These are phyloP conservation scores for Agelastica alni DNA, from an alignment of 2,888 invertebrate species.

Conservation along the genomic window DNA sequence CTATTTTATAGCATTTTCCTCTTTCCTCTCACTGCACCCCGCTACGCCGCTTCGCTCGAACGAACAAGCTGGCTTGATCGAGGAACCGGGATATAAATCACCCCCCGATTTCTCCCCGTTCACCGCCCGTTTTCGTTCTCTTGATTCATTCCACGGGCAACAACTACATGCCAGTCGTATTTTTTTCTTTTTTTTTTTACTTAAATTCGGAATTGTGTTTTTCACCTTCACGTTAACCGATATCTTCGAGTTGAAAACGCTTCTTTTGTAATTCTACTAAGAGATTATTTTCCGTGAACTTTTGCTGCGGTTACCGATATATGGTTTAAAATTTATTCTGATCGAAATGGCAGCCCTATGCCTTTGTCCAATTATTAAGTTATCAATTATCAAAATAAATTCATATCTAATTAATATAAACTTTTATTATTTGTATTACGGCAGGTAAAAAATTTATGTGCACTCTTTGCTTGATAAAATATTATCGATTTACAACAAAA, in stretches of 20 bases:
- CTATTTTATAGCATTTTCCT: constrained; percentile 54
- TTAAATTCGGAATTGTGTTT: constrained; percentile 48
- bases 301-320: not conserved
- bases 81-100: constrained; percentile 54
- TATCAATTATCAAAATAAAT: too few relatives aligned
- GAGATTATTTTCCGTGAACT: constrained; percentile 1
- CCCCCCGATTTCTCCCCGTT: constrained; percentile 28
- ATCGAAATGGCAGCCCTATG: too few relatives aligned
- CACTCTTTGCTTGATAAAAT: too few relatives aligned
- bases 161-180: constrained; percentile 48
- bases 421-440: too few relatives aligned
- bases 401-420: too few relatives aligned
- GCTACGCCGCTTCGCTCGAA: constrained; percentile 37
- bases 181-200: constrained; percentile 50
- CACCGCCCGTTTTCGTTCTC: constrained; percentile 34
- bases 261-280: not conserved
- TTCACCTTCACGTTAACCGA: constrained; percentile 25
- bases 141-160: constrained; percentile 52
- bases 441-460: too few relatives aligned
- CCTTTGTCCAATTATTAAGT: too few relatives aligned
- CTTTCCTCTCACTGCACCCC: constrained; percentile 31
- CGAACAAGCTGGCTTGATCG: constrained; percentile 53
- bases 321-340: not conserved
- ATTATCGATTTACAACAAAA: too few relatives aligned
- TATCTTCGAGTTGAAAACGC: constrained; percentile 7